Percentiles rank a stretch among this genome's conserved stretches.
phyloP scores from a whole-genome alignment of 2,888 invertebrate genomes.

The Orchesellides sinensis region DNA sequence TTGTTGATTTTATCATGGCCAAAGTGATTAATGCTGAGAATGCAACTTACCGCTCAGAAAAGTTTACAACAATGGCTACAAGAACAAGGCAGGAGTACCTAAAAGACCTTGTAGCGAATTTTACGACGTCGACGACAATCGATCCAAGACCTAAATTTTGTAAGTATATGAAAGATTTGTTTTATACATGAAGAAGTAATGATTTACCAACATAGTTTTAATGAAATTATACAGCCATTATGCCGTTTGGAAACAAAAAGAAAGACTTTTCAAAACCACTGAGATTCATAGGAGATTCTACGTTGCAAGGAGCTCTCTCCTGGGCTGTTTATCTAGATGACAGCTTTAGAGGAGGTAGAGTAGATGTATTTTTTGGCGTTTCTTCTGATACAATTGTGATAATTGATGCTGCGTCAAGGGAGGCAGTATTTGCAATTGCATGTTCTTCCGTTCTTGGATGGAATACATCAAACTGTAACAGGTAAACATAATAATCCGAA shows the following conservation, averaged over 20 bases:
- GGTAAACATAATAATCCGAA: constrained; percentile 76
- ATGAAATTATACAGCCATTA: constrained; percentile 81
- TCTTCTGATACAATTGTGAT: constrained; percentile 92
- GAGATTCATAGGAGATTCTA: constrained; percentile 85
- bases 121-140: constrained; percentile 83
- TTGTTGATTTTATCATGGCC: constrained; percentile 95
- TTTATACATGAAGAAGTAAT: constrained; percentile 10
- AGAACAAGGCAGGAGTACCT: constrained; percentile 96
- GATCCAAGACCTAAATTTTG: constrained; percentile 93
- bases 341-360: constrained; percentile 81
- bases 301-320: constrained; percentile 85
- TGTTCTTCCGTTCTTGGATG: constrained; percentile 88
- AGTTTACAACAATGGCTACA: constrained; percentile 98
- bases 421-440: constrained; percentile 91
- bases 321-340: constrained; percentile 88
- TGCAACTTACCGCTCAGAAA: constrained; percentile 96
- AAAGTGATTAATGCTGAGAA: constrained; percentile 98
- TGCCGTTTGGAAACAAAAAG: constrained; percentile 86
- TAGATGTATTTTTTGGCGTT: constrained; percentile 90
- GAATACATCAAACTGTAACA: constrained; percentile 81
- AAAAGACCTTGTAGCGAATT: constrained; percentile 93
- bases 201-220: background rate
- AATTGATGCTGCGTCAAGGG: constrained; percentile 88
- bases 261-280: constrained; percentile 85
- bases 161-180: constrained; percentile 78